These are phyloP conservation scores for Drosophila kanekoi DNA, from an alignment of 2,888 invertebrate genomes.

Conservation along the genomic window DNA sequence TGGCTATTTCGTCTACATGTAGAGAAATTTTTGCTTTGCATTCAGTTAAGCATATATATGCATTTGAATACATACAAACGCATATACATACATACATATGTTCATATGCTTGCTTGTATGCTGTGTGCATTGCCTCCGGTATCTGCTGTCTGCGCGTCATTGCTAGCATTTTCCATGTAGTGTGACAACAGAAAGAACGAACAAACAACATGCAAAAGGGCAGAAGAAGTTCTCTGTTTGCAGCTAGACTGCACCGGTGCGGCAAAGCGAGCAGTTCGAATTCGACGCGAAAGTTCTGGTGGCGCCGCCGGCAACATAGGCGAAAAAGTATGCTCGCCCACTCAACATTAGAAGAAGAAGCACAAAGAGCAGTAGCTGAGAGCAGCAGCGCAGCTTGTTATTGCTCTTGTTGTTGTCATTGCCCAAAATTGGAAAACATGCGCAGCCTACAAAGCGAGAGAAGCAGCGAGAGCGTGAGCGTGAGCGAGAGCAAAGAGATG, in stretches of 20 bases:
- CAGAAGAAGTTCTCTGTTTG: constrained; percentile 17
- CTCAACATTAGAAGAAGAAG: constrained; percentile 26
- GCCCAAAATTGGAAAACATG: constrained; percentile 67
- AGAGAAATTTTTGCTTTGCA: constrained; percentile 32
- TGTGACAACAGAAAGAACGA: constrained; percentile 25
- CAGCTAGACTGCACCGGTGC: constrained; percentile 1
- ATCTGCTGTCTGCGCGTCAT: constrained; percentile 40
- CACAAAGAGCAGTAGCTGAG: constrained; percentile 6
- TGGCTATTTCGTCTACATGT: constrained; percentile 36
- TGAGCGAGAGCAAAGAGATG: constrained; percentile 7
- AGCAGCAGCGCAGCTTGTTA: constrained; percentile 27
- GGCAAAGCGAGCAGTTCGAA: constrained; percentile 11
- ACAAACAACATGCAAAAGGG: constrained; percentile 20
- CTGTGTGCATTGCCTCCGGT: constrained; percentile 27
- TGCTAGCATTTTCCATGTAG: constrained; percentile 50
- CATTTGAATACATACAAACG: constrained; percentile 8
- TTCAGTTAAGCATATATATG: constrained; percentile 19
- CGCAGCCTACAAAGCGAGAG: constrained; percentile 41
- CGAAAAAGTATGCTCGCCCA: constrained; percentile 32
- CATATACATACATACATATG: constrained; percentile 7
- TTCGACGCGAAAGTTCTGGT: constrained; percentile 57
- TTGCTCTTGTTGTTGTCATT: constrained; percentile 46
- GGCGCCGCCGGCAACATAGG: constrained; percentile 28
- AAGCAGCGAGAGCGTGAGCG: constrained; percentile 1
- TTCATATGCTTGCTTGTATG: constrained; percentile 19